These are phyloP conservation scores for Diglossa cyanea DNA, from an alignment of 2,797 vertebrate species.

Conservation along the genomic window DNA sequence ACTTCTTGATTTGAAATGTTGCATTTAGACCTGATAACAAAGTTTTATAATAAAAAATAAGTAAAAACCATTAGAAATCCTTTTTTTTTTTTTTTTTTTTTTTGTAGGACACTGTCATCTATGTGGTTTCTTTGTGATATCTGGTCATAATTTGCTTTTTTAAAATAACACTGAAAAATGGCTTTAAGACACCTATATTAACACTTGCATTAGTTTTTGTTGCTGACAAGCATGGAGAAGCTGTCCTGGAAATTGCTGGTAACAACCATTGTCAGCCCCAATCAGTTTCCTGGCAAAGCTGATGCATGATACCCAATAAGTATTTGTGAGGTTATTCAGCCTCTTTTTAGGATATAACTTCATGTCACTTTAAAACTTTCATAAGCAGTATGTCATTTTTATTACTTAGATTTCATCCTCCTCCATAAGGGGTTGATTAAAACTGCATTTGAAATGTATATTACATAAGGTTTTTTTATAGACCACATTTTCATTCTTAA, in stretches of 20 bases:
- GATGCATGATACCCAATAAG: not conserved
- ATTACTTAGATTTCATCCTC: slow-evolving; percentile 38
- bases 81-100: not conserved
- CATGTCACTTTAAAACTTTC: slow-evolving; percentile 21
- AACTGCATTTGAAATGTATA: slow-evolving; percentile 51
- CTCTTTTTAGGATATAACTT: not conserved
- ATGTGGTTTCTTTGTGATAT: not conserved
- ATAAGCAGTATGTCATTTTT: slow-evolving; percentile 9
- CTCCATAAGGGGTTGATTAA: slow-evolving; percentile 46
- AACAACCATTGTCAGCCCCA: not conserved
- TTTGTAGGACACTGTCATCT: not conserved
- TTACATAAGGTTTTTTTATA: slow-evolving; percentile 19
- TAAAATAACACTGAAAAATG: not conserved
- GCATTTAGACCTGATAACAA: not conserved
- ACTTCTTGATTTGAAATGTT: not conserved
- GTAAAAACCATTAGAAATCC: not conserved
- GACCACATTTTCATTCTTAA: slow-evolving; percentile 41
- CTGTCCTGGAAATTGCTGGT: not conserved
- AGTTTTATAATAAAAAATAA: not conserved
- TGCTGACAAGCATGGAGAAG: not conserved
- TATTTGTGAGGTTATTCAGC: not conserved
- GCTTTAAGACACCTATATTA: not conserved
- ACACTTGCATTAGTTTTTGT: not conserved
- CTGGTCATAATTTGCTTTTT: not conserved
- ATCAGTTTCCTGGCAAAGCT: not conserved